A percentile compares a stretch with the other conserved stretches of the same genome.
These are phyloP conservation scores for Falco rusticolus DNA, from an alignment of 2,797 vertebrate genomes.

Conservation along the genomic window DNA sequence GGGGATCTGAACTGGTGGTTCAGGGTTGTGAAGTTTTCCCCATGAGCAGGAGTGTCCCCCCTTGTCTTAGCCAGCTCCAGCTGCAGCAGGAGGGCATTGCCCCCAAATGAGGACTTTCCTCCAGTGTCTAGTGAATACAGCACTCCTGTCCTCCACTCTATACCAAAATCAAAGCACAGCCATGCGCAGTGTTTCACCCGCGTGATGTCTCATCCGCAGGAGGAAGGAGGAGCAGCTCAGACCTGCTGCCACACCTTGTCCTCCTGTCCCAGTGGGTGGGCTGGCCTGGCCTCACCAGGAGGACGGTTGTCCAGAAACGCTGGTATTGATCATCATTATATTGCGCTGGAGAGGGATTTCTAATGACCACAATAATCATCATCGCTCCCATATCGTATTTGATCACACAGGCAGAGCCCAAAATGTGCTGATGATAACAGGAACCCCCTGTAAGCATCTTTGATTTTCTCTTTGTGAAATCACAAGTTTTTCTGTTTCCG, in stretches of 20 bases:
- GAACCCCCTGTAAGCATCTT: neutral
- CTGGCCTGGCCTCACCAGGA: neutral
- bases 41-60: fast-evolving
- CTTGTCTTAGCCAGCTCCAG: neutral
- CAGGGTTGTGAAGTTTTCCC: neutral
- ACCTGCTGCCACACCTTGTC: neutral
- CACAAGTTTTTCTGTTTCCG: neutral
- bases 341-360: neutral
- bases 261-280: neutral
- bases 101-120: neutral
- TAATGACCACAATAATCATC: neutral
- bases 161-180: neutral
- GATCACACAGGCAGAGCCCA: neutral
- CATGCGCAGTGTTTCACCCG: neutral
- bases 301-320: fast-evolving
- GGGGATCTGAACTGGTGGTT: neutral
- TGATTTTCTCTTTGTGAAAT: neutral
- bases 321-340: neutral
- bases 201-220: neutral
- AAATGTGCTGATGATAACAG: neutral
- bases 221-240: neutral
- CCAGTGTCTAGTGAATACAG: neutral
- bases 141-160: neutral
- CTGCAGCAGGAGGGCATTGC: neutral
- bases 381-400: neutral